These are phyloP conservation scores for Cerceris ruficornis DNA, from an alignment of 2,888 invertebrate species.

Conservation along the genomic window DNA sequence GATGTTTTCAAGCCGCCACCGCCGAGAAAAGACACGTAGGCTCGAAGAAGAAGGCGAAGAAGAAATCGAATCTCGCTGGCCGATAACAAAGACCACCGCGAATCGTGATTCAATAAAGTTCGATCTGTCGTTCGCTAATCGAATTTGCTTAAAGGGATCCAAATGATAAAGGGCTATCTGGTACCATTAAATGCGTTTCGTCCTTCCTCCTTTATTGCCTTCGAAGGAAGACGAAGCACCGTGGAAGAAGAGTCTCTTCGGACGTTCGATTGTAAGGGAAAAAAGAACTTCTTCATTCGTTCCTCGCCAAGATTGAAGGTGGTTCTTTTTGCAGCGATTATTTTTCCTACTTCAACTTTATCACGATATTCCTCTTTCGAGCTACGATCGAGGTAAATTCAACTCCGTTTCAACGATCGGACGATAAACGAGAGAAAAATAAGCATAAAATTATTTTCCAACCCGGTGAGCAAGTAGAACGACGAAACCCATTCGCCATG, in stretches of 20 bases:
- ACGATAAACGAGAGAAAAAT: too few relatives aligned
- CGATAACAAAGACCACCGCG: slow-evolving; percentile 56
- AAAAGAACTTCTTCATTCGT: not conserved
- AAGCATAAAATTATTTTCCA: too few relatives aligned
- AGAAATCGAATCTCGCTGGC: slow-evolving; percentile 42
- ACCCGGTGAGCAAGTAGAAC: too few relatives aligned
- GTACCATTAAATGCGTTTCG: slow-evolving; percentile 26
- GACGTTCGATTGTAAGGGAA: not conserved
- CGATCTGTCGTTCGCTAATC: slow-evolving; percentile 65
- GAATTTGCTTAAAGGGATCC: slow-evolving; percentile 55
- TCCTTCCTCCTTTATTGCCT: slow-evolving; percentile 7
- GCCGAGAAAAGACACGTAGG: slow-evolving; percentile 1
- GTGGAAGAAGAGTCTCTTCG: too few relatives aligned
- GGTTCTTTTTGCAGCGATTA: not conserved
- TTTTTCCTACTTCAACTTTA: not conserved
- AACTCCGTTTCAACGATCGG: too few relatives aligned
- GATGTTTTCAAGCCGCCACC: slow-evolving; percentile 40
- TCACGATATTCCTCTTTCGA: too few relatives aligned
- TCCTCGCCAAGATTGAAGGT: not conserved
- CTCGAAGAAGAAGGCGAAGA: slow-evolving; percentile 8
- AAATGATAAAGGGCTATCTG: slow-evolving; percentile 36
- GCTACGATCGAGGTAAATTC: too few relatives aligned
- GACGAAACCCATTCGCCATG: too few relatives aligned
- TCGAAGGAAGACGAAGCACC: not conserved
- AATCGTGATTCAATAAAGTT: slow-evolving; percentile 64